Percentiles rank a stretch among this genome's conserved stretches.
phyloP scores from a whole-genome alignment of 2,113 vertebrate species.

The Bolborhynchus lineola region DNA sequence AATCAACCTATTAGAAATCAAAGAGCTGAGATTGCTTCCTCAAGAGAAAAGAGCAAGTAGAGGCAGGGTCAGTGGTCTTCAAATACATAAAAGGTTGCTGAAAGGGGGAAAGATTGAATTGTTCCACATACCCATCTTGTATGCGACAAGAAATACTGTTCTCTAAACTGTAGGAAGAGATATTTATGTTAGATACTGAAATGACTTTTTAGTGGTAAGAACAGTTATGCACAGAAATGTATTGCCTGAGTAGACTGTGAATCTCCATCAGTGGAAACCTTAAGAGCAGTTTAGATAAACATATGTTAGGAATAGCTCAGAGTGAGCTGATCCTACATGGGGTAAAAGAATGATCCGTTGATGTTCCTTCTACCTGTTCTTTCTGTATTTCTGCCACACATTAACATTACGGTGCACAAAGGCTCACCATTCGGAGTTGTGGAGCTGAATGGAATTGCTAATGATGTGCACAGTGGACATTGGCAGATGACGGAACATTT shows the following conservation, averaged over 20 bases:
- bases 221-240: neutral
- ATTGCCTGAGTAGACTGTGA: neutral
- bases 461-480: neutral
- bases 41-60: neutral
- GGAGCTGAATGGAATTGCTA: neutral
- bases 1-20: slow-evolving; percentile 4
- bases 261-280: neutral
- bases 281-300: neutral
- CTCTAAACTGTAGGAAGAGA: neutral
- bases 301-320: neutral
- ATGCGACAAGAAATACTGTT: neutral
- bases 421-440: neutral
- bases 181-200: neutral
- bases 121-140: neutral
- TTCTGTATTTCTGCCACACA: neutral
- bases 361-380: neutral
- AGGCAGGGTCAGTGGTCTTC: neutral
- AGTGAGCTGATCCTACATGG: neutral
- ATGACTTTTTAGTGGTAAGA: neutral
- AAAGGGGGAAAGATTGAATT: neutral
- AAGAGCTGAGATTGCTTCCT: neutral
- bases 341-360: neutral
- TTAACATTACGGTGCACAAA: neutral
- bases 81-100: neutral
- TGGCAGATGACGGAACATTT: neutral